Base-by-base conservation (phyloP, 2,113 vertebrate genomes). In the Cercopithecus mona region DNA sequence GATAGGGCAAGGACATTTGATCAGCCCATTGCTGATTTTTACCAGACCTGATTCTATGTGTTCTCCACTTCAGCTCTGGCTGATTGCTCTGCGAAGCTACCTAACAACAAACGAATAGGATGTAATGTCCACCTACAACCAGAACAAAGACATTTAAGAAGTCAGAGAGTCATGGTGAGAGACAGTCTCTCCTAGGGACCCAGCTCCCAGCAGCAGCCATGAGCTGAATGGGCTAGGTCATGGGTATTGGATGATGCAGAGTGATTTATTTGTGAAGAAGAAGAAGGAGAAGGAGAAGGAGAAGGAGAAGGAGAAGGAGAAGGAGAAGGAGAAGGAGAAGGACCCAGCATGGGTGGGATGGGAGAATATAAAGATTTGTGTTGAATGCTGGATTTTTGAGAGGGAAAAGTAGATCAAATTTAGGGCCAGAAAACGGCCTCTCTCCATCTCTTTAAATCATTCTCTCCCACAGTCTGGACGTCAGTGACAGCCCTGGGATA, bases 361-460 rank as follows among this genome's bases (percentile, higher is more conserved):
- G 50, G 79, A 95, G 48, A 95, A 50, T 16, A 80, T 11, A 8
- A 70, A 89, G 96, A 98, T 98, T 97, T 97, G 98, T 97, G 94
- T 75, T 75, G 90, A 73, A 70, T 0, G 2, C 55, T 92, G 70
- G 79, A 94, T 97, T 97, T 98, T 97, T 66, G 89, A 87, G 88
- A 94, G 61, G 83, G 88, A 95, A 95, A 97, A 97, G 87, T n/a
- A 96, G 94, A 97, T 93, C 93, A 93, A 88, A 89, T 92, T 64
- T 90, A 88, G 94, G 96, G 88, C 85, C 94, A 81, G 97, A 93
- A 95, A 96, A 93, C 75, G 94, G 94, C 91, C 91, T 96, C 82
- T 64, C 84, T 96, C 96, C 94, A 93, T 96, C 96, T 89, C 94
- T 76, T 92, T 96, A 98, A 97, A 97, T 98, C 97, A 97, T 64